phyloP scores from a whole-genome alignment of 1,140 invertebrate genomes.

The Vanessa atalanta region DNA sequence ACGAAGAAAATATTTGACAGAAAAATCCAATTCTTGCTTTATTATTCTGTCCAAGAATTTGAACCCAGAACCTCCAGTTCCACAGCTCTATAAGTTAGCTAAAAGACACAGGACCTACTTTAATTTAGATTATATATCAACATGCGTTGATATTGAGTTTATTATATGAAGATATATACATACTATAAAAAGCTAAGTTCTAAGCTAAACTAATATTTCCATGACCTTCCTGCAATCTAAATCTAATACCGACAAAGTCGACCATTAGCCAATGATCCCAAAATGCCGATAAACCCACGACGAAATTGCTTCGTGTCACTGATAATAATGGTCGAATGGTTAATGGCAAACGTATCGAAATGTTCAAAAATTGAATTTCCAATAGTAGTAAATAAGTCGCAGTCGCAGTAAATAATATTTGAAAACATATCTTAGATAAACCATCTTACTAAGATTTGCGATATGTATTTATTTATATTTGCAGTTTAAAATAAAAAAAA shows the following conservation, averaged over 20 bases:
- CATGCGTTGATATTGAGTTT: no score
- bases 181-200: neutral
- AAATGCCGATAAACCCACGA: slow-evolving; percentile 18
- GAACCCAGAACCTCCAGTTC: no score
- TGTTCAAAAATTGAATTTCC: slow-evolving; percentile 10
- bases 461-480: neutral
- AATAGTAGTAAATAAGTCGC: no score
- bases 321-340: slow-evolving; percentile 20
- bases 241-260: slow-evolving; percentile 20
- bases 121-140: no score
- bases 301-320: slow-evolving; percentile 18
- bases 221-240: slow-evolving; percentile 26
- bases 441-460: neutral
- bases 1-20: no score
- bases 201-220: neutral
- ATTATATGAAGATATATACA: no score
- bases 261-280: slow-evolving; percentile 23
- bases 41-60: no score
- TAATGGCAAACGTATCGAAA: slow-evolving; percentile 11
- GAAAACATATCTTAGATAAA: neutral
- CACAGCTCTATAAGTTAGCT: no score
- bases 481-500: neutral
- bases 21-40: no score
- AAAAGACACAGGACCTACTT: no score
- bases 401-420: neutral